Evolutionary conservation across 2,113 vertebrate genomes (phyloP).

Genomic region (Mystacornis crossleyi): DNA sequence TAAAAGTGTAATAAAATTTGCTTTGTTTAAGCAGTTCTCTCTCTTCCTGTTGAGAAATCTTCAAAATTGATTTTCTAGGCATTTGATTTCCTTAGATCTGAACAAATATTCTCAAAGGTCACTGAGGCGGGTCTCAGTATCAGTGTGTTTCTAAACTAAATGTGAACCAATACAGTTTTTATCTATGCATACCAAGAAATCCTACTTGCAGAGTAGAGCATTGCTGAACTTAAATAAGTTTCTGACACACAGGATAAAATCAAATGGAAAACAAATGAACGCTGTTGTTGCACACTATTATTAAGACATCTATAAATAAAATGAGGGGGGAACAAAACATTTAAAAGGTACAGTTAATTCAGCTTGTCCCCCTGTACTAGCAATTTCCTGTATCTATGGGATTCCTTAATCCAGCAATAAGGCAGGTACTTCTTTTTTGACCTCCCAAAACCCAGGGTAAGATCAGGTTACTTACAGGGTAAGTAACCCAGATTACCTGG

Average conservation of each 20-base stretch:
- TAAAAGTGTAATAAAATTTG: neutral
- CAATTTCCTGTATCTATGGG: neutral
- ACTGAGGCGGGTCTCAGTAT: neutral
- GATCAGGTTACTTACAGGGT: too few species aligned
- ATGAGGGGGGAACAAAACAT: neutral
- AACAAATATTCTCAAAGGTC: neutral
- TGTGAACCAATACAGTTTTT: neutral
- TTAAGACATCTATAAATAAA: neutral
- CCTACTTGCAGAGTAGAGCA: neutral
- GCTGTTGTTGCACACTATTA: neutral
- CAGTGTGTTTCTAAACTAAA: neutral
- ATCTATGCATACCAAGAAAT: neutral
- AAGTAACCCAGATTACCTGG: too few species aligned
- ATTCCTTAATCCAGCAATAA: neutral
- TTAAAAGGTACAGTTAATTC: neutral
- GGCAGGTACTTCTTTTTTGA: neutral
- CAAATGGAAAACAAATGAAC: neutral
- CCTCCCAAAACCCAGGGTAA: rapidly evolving
- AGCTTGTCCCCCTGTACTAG: neutral
- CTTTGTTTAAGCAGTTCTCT: neutral
- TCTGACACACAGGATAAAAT: neutral
- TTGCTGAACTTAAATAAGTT: neutral
- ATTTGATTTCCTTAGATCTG: neutral
- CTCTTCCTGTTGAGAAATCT: neutral
- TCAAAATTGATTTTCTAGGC: neutral